These are phyloP conservation scores for Scartelaos histophorus DNA, from an alignment of 2,113 vertebrate genomes.

Conservation along the genomic window DNA sequence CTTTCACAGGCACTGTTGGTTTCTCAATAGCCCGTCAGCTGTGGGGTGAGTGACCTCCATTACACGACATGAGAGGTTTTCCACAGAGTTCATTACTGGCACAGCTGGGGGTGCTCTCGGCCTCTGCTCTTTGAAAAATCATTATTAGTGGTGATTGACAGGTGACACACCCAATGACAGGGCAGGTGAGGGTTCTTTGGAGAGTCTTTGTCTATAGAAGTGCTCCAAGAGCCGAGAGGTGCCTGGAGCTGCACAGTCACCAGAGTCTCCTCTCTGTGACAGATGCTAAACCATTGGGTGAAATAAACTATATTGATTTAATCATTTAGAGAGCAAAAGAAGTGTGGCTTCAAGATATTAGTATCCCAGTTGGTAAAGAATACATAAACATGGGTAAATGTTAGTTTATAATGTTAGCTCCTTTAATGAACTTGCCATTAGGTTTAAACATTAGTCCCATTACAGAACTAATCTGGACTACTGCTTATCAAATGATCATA, in stretches of 20 bases:
- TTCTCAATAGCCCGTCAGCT: constrained; percentile 26
- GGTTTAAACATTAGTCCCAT: too few species aligned
- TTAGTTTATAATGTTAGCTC: too few species aligned
- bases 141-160: constrained; percentile 55
- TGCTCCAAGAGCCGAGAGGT: constrained; percentile 21
- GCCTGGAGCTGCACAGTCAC: constrained; percentile 34
- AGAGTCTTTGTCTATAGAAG: constrained; percentile 48
- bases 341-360: too few species aligned
- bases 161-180: constrained; percentile 52
- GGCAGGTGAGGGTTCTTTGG: constrained; percentile 33
- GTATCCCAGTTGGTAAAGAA: too few species aligned
- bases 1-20: constrained; percentile 16
- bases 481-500: too few species aligned
- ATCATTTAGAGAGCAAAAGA: too few species aligned
- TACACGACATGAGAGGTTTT: constrained; percentile 45
- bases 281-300: neutral
- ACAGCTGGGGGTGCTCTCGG: constrained; percentile 33
- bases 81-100: constrained; percentile 50
- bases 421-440: too few species aligned
- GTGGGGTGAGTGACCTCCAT: constrained; percentile 25
- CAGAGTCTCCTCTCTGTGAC: constrained; percentile 35
- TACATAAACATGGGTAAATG: too few species aligned
- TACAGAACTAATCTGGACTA: too few species aligned
- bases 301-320: too few species aligned
- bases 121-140: constrained; percentile 37